Conservation (phyloP, 2,888 invertebrate genomes). For the Ornithoptera priamus region DNA sequence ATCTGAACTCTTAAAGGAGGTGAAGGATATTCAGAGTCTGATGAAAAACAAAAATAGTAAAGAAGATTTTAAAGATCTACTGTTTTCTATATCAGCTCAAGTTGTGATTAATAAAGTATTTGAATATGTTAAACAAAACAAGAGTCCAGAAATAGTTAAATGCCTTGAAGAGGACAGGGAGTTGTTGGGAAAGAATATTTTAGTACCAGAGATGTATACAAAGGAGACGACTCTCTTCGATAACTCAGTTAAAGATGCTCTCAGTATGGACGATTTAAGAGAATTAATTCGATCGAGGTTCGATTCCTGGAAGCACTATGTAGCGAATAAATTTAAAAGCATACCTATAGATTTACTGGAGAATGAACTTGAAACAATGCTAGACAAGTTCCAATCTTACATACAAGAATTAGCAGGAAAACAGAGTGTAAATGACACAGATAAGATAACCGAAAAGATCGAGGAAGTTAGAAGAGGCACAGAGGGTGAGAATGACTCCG, state of each 20-base stretch:
- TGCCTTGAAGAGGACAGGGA: conserved; percentile 59
- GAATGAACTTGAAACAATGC: conserved; percentile 62
- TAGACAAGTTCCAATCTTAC: conserved; percentile 65
- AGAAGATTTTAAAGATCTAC: conserved; percentile 63
- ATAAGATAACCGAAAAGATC: conserved; percentile 58
- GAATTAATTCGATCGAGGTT: conserved; percentile 59
- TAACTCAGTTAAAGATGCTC: conserved; percentile 63
- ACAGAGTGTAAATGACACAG: conserved; percentile 48
- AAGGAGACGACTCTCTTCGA: conserved; percentile 63
- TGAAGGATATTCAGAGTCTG: conserved; percentile 55
- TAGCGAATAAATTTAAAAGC: conserved; percentile 58
- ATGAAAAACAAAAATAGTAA: conserved; percentile 57
- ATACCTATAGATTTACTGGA: conserved; percentile 62
- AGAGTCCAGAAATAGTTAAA: conserved; percentile 58
- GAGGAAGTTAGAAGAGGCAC: conserved; percentile 51
- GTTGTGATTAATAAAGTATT: conserved; percentile 69
- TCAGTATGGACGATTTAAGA: conserved; percentile 63
- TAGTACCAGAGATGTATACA: conserved; percentile 56
- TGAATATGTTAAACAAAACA: conserved; percentile 63
- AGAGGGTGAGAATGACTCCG: conserved; percentile 42
- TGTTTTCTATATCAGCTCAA: conserved; percentile 66
- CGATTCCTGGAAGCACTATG: conserved; percentile 64
- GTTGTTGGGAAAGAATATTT: conserved; percentile 49
- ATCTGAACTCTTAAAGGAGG: conserved; percentile 57
- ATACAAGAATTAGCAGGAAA: conserved; percentile 62